Base-by-base conservation (phyloP, 2,113 vertebrate species). In the Lynx canadensis region DNA sequence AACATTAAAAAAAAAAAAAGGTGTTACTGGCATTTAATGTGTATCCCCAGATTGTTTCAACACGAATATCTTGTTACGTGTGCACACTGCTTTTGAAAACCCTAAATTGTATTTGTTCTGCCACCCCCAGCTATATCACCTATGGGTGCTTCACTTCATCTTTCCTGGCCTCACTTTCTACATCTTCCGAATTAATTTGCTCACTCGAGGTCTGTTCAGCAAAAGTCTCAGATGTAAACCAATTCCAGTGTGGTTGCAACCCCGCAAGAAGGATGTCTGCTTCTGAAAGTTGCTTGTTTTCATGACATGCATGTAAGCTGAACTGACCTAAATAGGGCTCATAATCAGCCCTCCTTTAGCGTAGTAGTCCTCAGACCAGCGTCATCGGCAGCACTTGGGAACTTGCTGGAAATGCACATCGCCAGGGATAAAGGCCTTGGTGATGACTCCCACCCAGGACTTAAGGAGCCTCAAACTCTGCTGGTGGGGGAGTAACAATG, bases 281-380 rank as follows among this genome's bases (percentile, higher is more conserved):
- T 93, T 96, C 25, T 92, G 48, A 82, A 95, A 86, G 21, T 41
- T 79, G 74, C 63, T 76, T 52, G n/a, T 90, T 89, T 89, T 68
- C 29, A 7, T 74, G 33, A 63, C 4, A 25, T n/a, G 33, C 1
- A 1, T 73, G 8, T 94, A 84, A 96, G 2, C 25, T 36, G 78
- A 38, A 41, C 55, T 65, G 78, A 85, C 16, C 50, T 83, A 31
- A 41, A 15, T 57, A 63, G 84, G 25, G 3, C 38, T 91, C 23
- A 50, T 33, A 69, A 69, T 89, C 14, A 60, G 57, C 23, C 57
- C 21, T 45, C 7, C 57, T 52, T 79, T 41, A 63, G 29, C 29
- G 33, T 15, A 66, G 29, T 33, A 41, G 68, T 68, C 69, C 36
- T 94, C 36, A 21, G 65, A 41, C 12, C 33, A 27, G 23, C 63